Percentiles rank a stretch among this genome's conserved stretches.
These are phyloP conservation scores for Hoplodrina ambigua DNA, from an alignment of 2,888 invertebrate species.

Conservation along the genomic window DNA sequence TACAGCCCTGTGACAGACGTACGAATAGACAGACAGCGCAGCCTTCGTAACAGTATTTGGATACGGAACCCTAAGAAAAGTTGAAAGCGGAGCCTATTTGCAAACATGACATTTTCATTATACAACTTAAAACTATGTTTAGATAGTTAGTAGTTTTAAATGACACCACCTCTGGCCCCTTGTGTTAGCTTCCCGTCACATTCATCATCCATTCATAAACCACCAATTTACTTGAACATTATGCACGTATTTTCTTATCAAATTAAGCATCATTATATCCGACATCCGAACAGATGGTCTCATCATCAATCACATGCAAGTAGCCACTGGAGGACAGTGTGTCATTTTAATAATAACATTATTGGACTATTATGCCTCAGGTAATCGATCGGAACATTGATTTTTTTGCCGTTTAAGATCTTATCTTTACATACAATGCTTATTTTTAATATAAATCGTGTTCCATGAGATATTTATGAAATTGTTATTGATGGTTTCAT, in stretches of 20 bases:
- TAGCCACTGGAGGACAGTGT: constrained; percentile 61
- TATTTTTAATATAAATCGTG: constrained; percentile 57
- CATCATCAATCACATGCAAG: constrained; percentile 68
- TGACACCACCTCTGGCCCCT: neutral
- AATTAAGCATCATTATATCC: constrained; percentile 61
- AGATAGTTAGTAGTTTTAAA: neutral
- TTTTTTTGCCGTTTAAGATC: constrained; percentile 63
- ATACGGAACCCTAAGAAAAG: too few species aligned
- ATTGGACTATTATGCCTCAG: constrained; percentile 60
- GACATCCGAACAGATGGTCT: constrained; percentile 65
- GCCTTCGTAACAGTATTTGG: too few species aligned
- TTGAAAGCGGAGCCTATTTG: too few species aligned
- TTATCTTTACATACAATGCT: constrained; percentile 60
- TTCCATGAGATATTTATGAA: constrained; percentile 28
- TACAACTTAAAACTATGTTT: neutral
- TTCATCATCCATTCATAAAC: constrained; percentile 36
- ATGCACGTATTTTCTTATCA: constrained; percentile 46
- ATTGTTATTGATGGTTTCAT: constrained; percentile 55
- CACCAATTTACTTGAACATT: constrained; percentile 45
- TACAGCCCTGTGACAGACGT: too few species aligned
- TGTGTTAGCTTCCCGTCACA: constrained; percentile 6
- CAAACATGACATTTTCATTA: neutral
- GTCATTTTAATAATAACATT: constrained; percentile 68
- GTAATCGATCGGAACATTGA: constrained; percentile 65
- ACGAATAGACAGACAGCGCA: too few species aligned